A percentile compares a stretch with the other conserved stretches of the same genome.
Evolutionary conservation across 2,797 vertebrate species (phyloP).

Genomic region (Erpetoichthys calabaricus): DNA sequence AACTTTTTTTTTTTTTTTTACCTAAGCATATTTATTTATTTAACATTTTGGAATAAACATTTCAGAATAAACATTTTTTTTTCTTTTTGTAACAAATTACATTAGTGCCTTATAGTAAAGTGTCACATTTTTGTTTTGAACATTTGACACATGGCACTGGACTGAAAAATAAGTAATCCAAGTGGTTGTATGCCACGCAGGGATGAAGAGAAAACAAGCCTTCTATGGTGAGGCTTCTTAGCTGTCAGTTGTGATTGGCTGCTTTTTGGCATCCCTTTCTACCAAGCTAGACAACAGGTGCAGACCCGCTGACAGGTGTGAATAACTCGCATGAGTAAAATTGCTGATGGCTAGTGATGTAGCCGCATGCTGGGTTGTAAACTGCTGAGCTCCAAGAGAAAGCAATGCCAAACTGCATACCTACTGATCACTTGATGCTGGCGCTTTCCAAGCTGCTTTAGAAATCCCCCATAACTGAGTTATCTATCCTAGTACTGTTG

Average conservation of each 20-base stretch:
- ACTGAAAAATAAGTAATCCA: conserved; percentile 6
- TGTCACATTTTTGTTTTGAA: conserved; percentile 9
- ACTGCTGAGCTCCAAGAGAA: conserved; percentile 44
- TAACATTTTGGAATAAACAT: too few species aligned
- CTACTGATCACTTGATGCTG: conserved; percentile 41
- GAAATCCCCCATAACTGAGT: conserved; percentile 19
- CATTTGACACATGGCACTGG: conserved; percentile 9
- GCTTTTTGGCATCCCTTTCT: conserved; percentile 15
- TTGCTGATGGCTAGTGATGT: conserved; percentile 33
- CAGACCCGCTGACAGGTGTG: conserved; percentile 47
- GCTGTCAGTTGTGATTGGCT: conserved; percentile 36
- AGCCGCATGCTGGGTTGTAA: conserved; percentile 44
- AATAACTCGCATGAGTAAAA: conserved; percentile 56
- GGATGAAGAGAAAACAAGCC: conserved; percentile 23
- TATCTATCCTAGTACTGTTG: conserved; percentile 15
- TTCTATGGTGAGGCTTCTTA: conserved; percentile 46
- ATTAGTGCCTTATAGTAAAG: not conserved
- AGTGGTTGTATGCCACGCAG: conserved; percentile 15
- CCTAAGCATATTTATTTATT: too few species aligned
- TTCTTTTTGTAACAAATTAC: too few species aligned
- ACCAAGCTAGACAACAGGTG: conserved; percentile 51
- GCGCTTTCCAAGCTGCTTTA: conserved; percentile 15
- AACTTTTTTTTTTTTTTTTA: too few species aligned
- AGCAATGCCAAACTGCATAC: conserved; percentile 40
- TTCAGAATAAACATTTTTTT: too few species aligned